Conservation (phyloP, 2,888 invertebrate species). For the Eudasyphora cyanicolor region DNA sequence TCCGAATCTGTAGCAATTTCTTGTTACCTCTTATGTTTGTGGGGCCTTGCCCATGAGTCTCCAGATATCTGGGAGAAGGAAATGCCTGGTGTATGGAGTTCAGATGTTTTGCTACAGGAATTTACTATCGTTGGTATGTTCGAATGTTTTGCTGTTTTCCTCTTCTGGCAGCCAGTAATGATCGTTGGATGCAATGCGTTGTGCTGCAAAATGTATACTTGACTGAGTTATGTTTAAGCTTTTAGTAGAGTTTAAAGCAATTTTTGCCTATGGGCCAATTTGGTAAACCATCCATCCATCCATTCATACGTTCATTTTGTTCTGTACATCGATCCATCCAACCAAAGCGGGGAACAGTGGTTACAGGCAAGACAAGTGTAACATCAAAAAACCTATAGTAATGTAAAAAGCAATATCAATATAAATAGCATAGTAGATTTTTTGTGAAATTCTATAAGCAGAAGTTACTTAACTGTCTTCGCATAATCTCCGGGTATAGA, state of each 20-base stretch:
- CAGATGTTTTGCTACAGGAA: slow-evolving; percentile 1
- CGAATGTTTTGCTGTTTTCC: background rate
- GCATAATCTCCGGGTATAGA: no score
- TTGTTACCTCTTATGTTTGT: slow-evolving; percentile 14
- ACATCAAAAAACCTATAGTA: no score
- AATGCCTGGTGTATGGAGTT: slow-evolving; percentile 1
- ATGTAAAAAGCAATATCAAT: no score
- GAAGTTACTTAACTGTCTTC: no score
- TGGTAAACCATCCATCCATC: slow-evolving; percentile 51
- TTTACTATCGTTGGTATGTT: background rate
- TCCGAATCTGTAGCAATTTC: slow-evolving; percentile 39
- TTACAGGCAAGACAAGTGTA: no score
- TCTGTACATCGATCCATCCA: slow-evolving; percentile 23
- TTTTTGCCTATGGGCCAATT: slow-evolving; percentile 63
- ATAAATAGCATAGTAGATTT: no score
- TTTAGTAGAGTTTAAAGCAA: slow-evolving; percentile 50
- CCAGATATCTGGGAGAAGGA: background rate
- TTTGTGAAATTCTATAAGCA: no score
- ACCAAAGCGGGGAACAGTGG: background rate
- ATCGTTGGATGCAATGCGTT: slow-evolving; percentile 7
- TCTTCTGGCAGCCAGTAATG: background rate
- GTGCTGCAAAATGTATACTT: slow-evolving; percentile 40
- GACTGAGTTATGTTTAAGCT: slow-evolving; percentile 55
- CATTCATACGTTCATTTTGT: background rate
- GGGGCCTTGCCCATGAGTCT: slow-evolving; percentile 16